A percentile compares a stretch with the other conserved stretches of the same genome.
These are phyloP conservation scores for Periophthalmus magnuspinnatus DNA, from an alignment of 2,797 vertebrate species.

Conservation along the genomic window DNA sequence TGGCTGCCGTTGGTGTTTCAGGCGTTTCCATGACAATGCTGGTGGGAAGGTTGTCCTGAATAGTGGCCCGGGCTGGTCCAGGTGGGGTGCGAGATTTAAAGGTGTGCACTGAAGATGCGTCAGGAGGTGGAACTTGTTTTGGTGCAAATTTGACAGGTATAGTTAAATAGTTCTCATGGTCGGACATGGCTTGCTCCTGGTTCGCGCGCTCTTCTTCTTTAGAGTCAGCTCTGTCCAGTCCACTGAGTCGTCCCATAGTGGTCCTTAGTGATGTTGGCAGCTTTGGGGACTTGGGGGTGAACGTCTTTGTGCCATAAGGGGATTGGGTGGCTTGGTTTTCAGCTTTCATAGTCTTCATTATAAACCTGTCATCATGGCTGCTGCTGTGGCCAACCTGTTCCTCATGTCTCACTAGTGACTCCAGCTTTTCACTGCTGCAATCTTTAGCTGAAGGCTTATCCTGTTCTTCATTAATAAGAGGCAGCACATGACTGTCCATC, in stretches of 20 bases:
- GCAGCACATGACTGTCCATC: slow-evolving; percentile 86
- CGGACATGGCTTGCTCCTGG: slow-evolving; percentile 44
- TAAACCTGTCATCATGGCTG: slow-evolving; percentile 35
- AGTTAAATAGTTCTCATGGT: slow-evolving; percentile 85
- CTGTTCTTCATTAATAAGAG: slow-evolving; percentile 80
- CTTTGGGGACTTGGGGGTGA: slow-evolving; percentile 55
- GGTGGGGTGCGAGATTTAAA: slow-evolving; percentile 45
- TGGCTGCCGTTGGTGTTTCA: slow-evolving; percentile 74
- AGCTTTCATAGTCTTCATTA: slow-evolving; percentile 29
- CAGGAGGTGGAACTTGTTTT: slow-evolving; percentile 29
- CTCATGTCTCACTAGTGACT: slow-evolving; percentile 24
- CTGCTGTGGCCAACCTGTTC: slow-evolving; percentile 29
- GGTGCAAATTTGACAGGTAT: slow-evolving; percentile 80
- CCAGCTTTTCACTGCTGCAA: slow-evolving; percentile 8
- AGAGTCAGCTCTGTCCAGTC: slow-evolving; percentile 34
- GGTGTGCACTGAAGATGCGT: slow-evolving; percentile 47
- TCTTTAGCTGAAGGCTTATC: neutral
- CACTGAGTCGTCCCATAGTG: slow-evolving; percentile 19
- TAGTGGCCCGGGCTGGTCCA: slow-evolving; percentile 23
- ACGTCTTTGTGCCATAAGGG: slow-evolving; percentile 43
- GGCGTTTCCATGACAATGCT: slow-evolving; percentile 65
- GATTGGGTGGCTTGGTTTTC: slow-evolving; percentile 23
- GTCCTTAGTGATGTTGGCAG: slow-evolving; percentile 53
- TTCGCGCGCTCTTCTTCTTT: slow-evolving; percentile 45
- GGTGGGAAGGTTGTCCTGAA: slow-evolving; percentile 50